Conservation (phyloP, 2,888 invertebrate genomes). For the Pheosia gnoma region DNA sequence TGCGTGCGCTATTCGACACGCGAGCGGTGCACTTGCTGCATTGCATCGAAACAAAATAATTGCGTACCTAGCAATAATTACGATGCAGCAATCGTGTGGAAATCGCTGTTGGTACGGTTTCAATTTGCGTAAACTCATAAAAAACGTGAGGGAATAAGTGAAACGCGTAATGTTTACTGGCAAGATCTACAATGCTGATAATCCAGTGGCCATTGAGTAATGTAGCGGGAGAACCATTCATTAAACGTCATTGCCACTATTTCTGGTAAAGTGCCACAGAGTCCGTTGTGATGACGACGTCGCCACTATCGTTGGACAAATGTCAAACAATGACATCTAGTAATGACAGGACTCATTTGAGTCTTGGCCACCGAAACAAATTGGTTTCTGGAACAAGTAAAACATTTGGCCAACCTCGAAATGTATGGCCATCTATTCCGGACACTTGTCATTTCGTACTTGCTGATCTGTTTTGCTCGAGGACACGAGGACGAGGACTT, state of each 20-base stretch:
- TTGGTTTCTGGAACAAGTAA: too few species aligned
- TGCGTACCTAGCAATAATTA: background rate
- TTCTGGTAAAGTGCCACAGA: background rate
- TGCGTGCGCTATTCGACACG: constrained; percentile 3
- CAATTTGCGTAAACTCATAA: too few species aligned
- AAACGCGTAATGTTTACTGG: constrained; percentile 1
- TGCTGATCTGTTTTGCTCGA: too few species aligned
- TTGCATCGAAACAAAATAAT: constrained; percentile 9
- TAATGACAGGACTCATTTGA: background rate
- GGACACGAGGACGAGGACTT: too few species aligned
- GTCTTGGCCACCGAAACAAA: too few species aligned
- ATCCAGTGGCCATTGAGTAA: background rate
- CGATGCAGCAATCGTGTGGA: background rate
- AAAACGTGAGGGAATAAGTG: background rate
- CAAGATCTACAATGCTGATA: background rate
- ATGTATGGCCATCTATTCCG: too few species aligned
- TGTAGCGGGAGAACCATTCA: background rate
- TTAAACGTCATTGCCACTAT: background rate
- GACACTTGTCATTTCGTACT: too few species aligned
- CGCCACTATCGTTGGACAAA: background rate
- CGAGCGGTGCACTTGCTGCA: constrained; percentile 4
- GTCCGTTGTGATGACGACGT: background rate
- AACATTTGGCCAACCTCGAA: too few species aligned
- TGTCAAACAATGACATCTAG: background rate
- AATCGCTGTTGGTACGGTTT: background rate